Evolutionary conservation across 2,113 vertebrate species (phyloP).

Genomic region (Lucifuga dentata): DNA sequence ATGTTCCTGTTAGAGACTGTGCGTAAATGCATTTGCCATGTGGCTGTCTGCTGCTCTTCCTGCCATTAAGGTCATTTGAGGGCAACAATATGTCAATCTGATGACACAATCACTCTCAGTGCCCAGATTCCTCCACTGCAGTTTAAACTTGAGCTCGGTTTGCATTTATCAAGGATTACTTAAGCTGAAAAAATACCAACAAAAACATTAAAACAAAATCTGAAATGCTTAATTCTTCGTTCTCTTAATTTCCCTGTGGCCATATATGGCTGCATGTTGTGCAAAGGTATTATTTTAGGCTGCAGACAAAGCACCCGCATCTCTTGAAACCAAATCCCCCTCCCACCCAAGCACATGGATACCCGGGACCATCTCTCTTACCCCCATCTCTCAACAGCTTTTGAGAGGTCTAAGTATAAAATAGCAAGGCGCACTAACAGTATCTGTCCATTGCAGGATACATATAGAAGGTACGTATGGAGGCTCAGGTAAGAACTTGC

Average conservation of each 20-base stretch:
- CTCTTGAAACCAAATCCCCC: slow-evolving; percentile 85
- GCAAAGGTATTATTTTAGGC: slow-evolving; percentile 50
- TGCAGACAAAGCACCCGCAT: slow-evolving; percentile 70
- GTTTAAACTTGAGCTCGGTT: neutral
- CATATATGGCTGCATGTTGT: slow-evolving; percentile 21
- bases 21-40: slow-evolving; percentile 44
- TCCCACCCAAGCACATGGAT: slow-evolving; percentile 83
- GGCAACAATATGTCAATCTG: slow-evolving; percentile 34
- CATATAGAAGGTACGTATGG: slow-evolving; percentile 79
- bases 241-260: neutral
- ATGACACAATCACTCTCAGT: neutral
- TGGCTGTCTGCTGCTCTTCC: slow-evolving; percentile 49
- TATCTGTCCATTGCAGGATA: slow-evolving; percentile 87
- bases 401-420: slow-evolving; percentile 87
- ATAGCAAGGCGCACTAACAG: slow-evolving; percentile 81
- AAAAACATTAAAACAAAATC: neutral
- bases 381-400: slow-evolving; percentile 89
- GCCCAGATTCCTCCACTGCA: neutral
- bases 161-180: neutral
- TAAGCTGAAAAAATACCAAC: neutral
- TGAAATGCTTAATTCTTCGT: slow-evolving; percentile 16
- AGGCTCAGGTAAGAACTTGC: slow-evolving; percentile 84
- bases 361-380: slow-evolving; percentile 83
- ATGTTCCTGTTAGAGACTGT: slow-evolving; percentile 2
- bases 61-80: slow-evolving; percentile 40